phyloP scores from a whole-genome alignment of 1,140 invertebrate genomes.

The Harlomillsia oculata region DNA sequence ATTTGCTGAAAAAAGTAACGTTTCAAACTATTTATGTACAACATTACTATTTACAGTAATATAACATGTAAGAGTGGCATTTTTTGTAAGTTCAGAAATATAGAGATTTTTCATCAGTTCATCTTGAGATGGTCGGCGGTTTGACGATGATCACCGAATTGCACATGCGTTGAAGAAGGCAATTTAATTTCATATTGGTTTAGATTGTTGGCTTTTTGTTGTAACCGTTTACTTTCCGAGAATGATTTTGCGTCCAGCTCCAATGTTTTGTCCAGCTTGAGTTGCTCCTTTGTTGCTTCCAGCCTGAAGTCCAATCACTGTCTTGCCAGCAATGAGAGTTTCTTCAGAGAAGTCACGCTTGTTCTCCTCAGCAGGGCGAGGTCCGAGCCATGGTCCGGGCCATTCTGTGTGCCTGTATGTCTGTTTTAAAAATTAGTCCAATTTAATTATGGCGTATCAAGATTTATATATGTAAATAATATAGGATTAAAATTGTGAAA shows the following conservation, averaged over 20 bases:
- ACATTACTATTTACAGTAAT: no score
- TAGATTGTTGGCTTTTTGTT: no score
- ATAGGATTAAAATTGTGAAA: background rate
- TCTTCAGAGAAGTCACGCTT: constrained; percentile 81
- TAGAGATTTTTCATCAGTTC: no score
- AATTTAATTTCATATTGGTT: no score
- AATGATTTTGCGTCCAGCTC: constrained; percentile 73
- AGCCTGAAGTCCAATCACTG: constrained; percentile 81
- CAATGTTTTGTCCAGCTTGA: constrained; percentile 80
- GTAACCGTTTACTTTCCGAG: constrained; percentile 59
- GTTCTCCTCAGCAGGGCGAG: constrained; percentile 73
- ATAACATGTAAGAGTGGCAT: no score
- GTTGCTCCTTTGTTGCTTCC: constrained; percentile 77
- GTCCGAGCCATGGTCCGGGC: constrained; percentile 72
- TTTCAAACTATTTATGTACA: no score
- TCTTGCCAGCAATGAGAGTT: constrained; percentile 58
- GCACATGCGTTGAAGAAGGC: no score
- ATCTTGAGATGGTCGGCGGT: background rate
- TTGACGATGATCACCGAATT: background rate
- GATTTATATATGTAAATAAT: no score
- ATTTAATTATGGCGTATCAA: background rate
- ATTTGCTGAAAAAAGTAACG: no score
- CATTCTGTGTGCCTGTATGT: constrained; percentile 79
- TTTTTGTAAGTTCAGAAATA: no score
- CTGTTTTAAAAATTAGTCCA: constrained; percentile 42